Base-by-base conservation (phyloP, 2,797 vertebrate species). In the Graptemys geographica region DNA sequence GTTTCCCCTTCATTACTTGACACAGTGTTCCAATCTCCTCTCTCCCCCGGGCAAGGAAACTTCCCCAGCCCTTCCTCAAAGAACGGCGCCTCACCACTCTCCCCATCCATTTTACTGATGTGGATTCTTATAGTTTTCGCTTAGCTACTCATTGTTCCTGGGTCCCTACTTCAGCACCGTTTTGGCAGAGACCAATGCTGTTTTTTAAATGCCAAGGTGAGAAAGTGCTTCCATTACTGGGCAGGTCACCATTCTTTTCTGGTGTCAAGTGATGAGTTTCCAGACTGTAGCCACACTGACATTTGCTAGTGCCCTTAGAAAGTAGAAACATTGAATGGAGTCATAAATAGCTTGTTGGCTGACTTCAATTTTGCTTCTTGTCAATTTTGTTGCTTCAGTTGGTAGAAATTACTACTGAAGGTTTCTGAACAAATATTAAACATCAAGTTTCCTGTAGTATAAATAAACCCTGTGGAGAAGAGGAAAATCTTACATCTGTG, bases 131-230 rank as follows among this genome's bases (percentile, higher is more conserved):
- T 2, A 12, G 69, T 41, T 72, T 41, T 72, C 1, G 9, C 69
- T 72, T 72, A 3, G 33, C 11, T 74, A 31, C 37, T 87, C 21
- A 0, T 11, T 79, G 49, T 81, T 84, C 74, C 33, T 1, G 0
- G n/a, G 37, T 28, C 44, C 47, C 37, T 44, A 16, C 65, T 52
- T 11, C 3, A 1, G 28, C 37, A 51, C 79, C 9, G 0, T 92
- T 2, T 87, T 27, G 93, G 74, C 69, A 80, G 56, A 93, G n/a
- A 81, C 53, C 84, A 89, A 89, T 6, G 84, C 37, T 78, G 44
- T n/a, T 33, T 94, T 57, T 89, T 81, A 96, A 97, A 97, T 84
- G 81, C 44, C 96, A 91, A 90, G 83, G 33, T 88, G 69, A 96
- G 53, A 90, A 86, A 86, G 74, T 41, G 51, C 86, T 96, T 94